These are phyloP conservation scores for Entomobrya proxima DNA, from an alignment of 2,888 invertebrate species.

Conservation along the genomic window DNA sequence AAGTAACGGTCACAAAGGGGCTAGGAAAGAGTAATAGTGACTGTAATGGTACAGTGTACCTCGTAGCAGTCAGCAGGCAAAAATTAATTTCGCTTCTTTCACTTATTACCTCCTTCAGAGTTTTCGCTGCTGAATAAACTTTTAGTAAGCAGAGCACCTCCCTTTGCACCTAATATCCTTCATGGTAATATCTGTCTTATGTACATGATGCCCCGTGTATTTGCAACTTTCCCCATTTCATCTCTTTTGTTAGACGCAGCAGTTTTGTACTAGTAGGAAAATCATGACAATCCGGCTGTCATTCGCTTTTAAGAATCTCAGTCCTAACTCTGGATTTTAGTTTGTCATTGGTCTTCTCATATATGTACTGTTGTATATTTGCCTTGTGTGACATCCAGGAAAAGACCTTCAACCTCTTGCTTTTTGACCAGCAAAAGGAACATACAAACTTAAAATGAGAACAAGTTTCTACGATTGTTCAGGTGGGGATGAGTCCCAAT, in stretches of 20 bases:
- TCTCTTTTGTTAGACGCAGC: not conserved
- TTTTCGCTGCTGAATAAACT: not conserved
- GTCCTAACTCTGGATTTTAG: not conserved
- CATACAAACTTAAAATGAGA: not conserved
- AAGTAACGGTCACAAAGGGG: not conserved
- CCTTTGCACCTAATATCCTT: not conserved
- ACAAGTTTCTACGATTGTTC: not conserved
- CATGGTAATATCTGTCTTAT: not conserved
- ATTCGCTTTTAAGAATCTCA: not conserved
- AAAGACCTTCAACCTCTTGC: not conserved
- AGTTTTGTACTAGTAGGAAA: not conserved
- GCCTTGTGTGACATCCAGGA: not conserved
- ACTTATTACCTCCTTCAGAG: not conserved
- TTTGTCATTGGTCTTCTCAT: not conserved
- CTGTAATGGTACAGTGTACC: not conserved
- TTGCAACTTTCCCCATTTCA: not conserved
- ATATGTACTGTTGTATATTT: not conserved
- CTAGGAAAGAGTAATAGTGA: not conserved
- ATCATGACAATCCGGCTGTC: not conserved
- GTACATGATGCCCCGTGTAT: not conserved
- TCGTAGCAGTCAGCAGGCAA: constrained; percentile 1
- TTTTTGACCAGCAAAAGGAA: not conserved
- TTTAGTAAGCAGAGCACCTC: not conserved
- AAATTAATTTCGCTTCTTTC: constrained; percentile 2
- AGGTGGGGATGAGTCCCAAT: not conserved